Evolutionary conservation across 1,140 invertebrate genomes (phyloP).

Genomic region (Carcinoscorpius rotundicauda): DNA sequence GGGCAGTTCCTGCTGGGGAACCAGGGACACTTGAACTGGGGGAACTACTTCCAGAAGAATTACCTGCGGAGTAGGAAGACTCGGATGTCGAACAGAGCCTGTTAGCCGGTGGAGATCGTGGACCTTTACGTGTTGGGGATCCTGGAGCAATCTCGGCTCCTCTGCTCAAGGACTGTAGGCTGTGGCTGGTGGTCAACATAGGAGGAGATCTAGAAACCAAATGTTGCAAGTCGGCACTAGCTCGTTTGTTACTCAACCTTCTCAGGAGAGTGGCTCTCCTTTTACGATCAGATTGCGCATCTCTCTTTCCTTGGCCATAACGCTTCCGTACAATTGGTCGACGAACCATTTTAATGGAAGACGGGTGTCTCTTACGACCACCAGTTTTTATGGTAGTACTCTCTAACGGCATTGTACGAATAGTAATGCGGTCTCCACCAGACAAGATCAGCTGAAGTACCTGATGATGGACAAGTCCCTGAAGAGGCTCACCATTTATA

Average conservation of each 20-base stretch:
- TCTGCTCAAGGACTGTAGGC: slow-evolving; percentile 50
- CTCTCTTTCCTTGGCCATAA: slow-evolving; percentile 26
- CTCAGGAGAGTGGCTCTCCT: slow-evolving; percentile 78
- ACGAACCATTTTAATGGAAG: slow-evolving; percentile 61
- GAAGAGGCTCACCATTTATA: slow-evolving; percentile 87
- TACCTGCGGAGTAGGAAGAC: slow-evolving; percentile 36
- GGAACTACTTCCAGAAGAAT: slow-evolving; percentile 48
- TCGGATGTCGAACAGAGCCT: slow-evolving; percentile 36
- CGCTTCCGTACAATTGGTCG: slow-evolving; percentile 34
- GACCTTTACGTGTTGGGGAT: slow-evolving; percentile 30
- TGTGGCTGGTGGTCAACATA: slow-evolving; percentile 42
- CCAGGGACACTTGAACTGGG: slow-evolving; percentile 48
- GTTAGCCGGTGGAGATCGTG: slow-evolving; percentile 41
- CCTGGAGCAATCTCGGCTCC: slow-evolving; percentile 16
- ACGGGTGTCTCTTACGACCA: slow-evolving; percentile 58
- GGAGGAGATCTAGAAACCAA: slow-evolving; percentile 35
- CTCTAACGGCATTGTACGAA: slow-evolving; percentile 82
- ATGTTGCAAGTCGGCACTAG: slow-evolving; percentile 71
- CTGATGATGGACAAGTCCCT: slow-evolving; percentile 88
- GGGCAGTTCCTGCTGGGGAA: slow-evolving; percentile 39
- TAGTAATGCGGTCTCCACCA: slow-evolving; percentile 74
- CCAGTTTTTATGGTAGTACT: slow-evolving; percentile 81
- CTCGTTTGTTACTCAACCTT: slow-evolving; percentile 74
- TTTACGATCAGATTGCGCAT: slow-evolving; percentile 53
- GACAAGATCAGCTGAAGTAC: slow-evolving; percentile 76